A percentile compares a stretch with the other conserved stretches of the same genome.
Evolutionary conservation across 2,888 invertebrate species (phyloP).

Genomic region (Cantharis rufa): DNA sequence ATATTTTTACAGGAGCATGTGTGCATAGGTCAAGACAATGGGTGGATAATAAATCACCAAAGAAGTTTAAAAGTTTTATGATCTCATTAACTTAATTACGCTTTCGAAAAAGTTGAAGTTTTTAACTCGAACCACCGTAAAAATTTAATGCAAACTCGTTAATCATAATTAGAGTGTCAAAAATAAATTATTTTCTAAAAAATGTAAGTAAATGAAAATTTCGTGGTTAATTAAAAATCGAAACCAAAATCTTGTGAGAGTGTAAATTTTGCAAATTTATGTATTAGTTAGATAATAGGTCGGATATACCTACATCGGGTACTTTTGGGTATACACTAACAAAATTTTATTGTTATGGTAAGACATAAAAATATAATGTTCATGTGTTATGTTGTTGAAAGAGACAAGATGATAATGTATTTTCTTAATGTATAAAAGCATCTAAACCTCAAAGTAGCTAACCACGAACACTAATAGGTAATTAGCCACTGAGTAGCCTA

Average conservation of each 20-base stretch:
- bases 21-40: neutral
- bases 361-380: slow-evolving; percentile 2
- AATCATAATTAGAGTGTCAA: neutral
- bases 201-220: neutral
- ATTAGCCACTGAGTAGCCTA: slow-evolving; percentile 39
- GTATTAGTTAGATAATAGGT: neutral
- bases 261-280: neutral
- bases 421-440: slow-evolving; percentile 26
- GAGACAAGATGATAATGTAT: slow-evolving; percentile 24
- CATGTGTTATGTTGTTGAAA: neutral
- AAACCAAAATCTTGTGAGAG: neutral
- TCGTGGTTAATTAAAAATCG: neutral
- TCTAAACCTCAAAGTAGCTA: slow-evolving; percentile 28
- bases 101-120: neutral
- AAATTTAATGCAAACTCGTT: neutral
- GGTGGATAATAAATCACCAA: neutral
- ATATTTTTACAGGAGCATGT: neutral
- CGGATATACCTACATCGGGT: neutral
- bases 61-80: neutral
- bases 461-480: slow-evolving; percentile 35
- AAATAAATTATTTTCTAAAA: neutral
- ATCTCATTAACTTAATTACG: neutral
- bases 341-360: neutral
- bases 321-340: neutral
- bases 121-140: neutral